Evolutionary conservation across 2,888 invertebrate genomes (phyloP).

Genomic region (Theristus sp.): DNA sequence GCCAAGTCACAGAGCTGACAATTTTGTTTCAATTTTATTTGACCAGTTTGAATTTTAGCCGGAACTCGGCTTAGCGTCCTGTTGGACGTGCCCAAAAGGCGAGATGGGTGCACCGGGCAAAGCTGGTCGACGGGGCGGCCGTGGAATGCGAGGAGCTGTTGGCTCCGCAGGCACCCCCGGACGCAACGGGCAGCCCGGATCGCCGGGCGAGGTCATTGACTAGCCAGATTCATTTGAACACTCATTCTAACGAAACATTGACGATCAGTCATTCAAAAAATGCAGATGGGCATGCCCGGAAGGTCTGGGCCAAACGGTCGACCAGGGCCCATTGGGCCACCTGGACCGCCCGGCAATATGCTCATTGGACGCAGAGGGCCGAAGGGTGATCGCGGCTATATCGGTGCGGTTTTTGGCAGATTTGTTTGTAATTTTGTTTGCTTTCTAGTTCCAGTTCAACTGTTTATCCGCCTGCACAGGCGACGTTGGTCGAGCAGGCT

Average conservation of each 20-base stretch:
- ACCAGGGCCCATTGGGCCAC: background rate
- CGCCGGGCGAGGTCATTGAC: background rate
- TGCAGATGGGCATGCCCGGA: background rate
- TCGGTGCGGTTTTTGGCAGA: background rate
- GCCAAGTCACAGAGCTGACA: background rate
- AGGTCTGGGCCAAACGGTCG: background rate
- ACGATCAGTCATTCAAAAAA: no score
- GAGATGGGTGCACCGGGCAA: background rate
- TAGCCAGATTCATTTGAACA: no score
- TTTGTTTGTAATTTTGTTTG: background rate
- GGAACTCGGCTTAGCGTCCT: background rate
- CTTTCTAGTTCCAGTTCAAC: no score
- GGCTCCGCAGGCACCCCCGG: background rate
- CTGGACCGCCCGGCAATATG: background rate
- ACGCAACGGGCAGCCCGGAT: background rate
- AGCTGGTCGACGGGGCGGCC: background rate
- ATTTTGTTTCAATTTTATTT: background rate
- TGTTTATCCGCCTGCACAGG: no score
- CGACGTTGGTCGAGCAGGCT: background rate
- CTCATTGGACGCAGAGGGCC: background rate
- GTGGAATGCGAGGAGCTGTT: background rate
- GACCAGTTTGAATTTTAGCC: no score
- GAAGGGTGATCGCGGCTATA: background rate
- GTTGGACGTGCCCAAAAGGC: background rate
- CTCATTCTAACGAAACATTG: no score